Base-by-base conservation (phyloP, 1,140 invertebrate genomes). In the Zaprionus inermis region DNA sequence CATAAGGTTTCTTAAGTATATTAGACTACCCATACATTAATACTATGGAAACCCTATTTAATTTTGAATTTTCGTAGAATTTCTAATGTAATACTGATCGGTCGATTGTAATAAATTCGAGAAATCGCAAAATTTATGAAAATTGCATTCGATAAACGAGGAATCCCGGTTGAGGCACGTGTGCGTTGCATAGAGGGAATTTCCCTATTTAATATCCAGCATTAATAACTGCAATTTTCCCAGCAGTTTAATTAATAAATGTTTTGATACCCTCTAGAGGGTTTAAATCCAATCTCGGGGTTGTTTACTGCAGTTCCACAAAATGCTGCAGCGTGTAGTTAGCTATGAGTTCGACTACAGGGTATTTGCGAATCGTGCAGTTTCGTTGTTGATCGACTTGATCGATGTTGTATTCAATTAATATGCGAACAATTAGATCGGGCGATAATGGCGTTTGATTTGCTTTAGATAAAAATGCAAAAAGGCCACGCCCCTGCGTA, bases 401-500 rank as follows among this genome's bases (percentile, higher is more conserved):
- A 41, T 49, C 11, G 49, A 55, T 73, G 71, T 49, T 56, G 16
- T 51, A 73, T 60, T 38, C 16, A 34, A 49, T 55, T 51, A 74
- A 74, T 74, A 70, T 63, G 58, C 72, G n/a, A 57, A 57, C 38
- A 52, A 74, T 70, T 74, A 70, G 6, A 32, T 34, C 64, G 9
- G 18, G 28, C 56, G 57, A 41, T 73, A 68, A 73, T 60, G 34
- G 65, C 30, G 56, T 51, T 38, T 59, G 65, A 73, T 49, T 69
- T 73, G 52, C 44, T 74, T 74, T 44, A 58, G 58, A 74, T 74
- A 70, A 74, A 74, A 74, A 70, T 74, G 66, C 66, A 74, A 70
- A 32, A 54, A 3, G 36, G 24, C 46, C 63, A 72, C 64, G 58
- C 66, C 66, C 36, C 46, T 14, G 11, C 12, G 36, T 14, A 14